Conservation (phyloP, 2,888 invertebrate species). For the Drosophila paramelanica region DNA sequence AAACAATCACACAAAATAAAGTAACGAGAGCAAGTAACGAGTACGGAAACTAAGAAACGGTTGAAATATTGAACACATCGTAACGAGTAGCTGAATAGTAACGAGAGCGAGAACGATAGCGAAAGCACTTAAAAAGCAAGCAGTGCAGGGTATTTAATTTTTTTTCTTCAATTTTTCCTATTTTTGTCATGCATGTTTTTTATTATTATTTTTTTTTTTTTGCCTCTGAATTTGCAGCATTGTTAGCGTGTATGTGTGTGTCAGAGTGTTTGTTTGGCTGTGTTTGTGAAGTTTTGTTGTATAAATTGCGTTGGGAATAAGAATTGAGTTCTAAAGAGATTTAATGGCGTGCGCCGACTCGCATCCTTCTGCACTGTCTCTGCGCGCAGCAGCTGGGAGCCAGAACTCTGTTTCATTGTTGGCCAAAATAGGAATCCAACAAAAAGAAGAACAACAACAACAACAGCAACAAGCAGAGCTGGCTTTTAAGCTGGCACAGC, state of each 20-base stretch:
- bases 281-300: constrained; percentile 74
- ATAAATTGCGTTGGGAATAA: constrained; percentile 83
- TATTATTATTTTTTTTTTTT: constrained; percentile 25
- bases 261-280: constrained; percentile 27
- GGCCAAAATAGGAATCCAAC: constrained; percentile 28
- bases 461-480: constrained; percentile 13
- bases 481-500: constrained; percentile 35
- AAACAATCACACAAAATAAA: no score
- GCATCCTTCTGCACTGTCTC: constrained; percentile 16
- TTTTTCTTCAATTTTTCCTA: constrained; percentile 10
- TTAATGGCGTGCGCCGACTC: constrained; percentile 77
- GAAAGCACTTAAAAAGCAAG: neutral
- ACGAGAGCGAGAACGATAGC: neutral
- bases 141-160: constrained; percentile 32
- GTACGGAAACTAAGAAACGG: no score
- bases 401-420: constrained; percentile 50
- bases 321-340: constrained; percentile 83
- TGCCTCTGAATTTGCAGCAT: constrained; percentile 52
- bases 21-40: no score
- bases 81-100: no score
- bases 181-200: constrained; percentile 20
- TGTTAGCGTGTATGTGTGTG: constrained; percentile 40
- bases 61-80: no score
- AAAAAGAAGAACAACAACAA: constrained; percentile 13
- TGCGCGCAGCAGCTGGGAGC: constrained; percentile 13